Percentiles rank a stretch among this genome's conserved stretches.
Evolutionary conservation across 2,797 vertebrate species (phyloP).

Genomic region (Acestrorhynchus altus): DNA sequence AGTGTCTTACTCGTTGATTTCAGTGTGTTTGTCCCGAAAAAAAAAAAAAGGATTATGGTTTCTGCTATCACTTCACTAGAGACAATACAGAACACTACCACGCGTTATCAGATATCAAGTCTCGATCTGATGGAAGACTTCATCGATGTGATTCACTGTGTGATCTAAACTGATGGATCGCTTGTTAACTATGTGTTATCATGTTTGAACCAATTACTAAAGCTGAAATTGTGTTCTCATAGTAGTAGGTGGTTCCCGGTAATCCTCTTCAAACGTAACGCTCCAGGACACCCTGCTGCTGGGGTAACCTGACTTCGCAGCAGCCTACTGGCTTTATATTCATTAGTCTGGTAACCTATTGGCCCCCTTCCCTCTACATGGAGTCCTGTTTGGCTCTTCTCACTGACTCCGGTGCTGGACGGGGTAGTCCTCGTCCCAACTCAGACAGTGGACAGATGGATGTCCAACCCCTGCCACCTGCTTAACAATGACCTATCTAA

Average conservation of each 20-base stretch:
- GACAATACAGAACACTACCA: constrained; percentile 4
- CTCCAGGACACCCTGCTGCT: not conserved
- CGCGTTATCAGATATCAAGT: constrained; percentile 4
- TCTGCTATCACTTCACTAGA: constrained; percentile 29
- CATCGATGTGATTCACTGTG: not conserved
- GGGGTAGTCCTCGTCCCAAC: constrained; percentile 34
- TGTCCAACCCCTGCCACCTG: constrained; percentile 49
- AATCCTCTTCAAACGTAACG: not conserved
- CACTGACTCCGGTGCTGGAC: constrained; percentile 29
- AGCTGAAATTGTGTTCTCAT: not conserved
- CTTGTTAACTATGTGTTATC: not conserved
- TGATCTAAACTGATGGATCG: not conserved
- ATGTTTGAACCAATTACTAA: not conserved
- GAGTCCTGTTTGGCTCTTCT: constrained; percentile 25
- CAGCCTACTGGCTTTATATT: not conserved
- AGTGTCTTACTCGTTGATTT: constrained; percentile 72
- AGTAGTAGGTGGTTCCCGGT: not conserved
- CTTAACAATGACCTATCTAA: constrained; percentile 51
- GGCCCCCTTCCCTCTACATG: not conserved
- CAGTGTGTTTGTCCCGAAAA: constrained; percentile 49
- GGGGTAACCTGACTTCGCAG: not conserved
- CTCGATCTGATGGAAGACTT: not conserved
- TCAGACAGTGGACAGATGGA: constrained; percentile 55
- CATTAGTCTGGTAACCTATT: not conserved
- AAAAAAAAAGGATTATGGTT: constrained; percentile 6